Evolutionary conservation across 2,113 vertebrate species (phyloP).

Genomic region (Talpa occidentalis): DNA sequence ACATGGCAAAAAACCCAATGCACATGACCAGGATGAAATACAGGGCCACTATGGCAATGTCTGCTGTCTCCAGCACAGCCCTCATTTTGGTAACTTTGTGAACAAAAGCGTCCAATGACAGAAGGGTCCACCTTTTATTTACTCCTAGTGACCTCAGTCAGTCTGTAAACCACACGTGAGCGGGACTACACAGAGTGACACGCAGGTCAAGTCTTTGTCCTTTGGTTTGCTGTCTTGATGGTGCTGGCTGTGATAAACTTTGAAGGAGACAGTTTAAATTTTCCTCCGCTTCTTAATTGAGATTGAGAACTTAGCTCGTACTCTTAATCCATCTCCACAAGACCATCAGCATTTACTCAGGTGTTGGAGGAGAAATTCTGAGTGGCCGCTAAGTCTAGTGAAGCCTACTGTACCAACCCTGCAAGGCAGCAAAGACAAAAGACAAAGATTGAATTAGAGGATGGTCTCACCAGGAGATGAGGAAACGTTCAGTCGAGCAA

Average conservation of each 20-base stretch:
- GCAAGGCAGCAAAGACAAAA: slow-evolving; percentile 98
- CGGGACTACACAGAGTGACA: slow-evolving; percentile 87
- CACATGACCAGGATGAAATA: slow-evolving; percentile 97
- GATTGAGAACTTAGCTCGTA: slow-evolving; percentile 90
- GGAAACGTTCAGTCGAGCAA: slow-evolving; percentile 88
- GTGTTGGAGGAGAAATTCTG: slow-evolving; percentile 93
- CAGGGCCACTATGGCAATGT: slow-evolving; percentile 96
- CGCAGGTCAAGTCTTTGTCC: slow-evolving; percentile 91
- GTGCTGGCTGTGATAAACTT: slow-evolving; percentile 91
- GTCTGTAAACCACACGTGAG: slow-evolving; percentile 86
- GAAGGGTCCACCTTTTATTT: slow-evolving; percentile 74
- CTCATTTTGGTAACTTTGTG: slow-evolving; percentile 88
- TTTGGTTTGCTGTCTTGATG: slow-evolving; percentile 97
- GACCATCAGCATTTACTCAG: slow-evolving; percentile 93
- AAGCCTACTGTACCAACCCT: slow-evolving; percentile 96
- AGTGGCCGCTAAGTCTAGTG: slow-evolving; percentile 93
- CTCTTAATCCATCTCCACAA: slow-evolving; percentile 92
- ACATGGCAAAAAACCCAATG: slow-evolving; percentile 98
- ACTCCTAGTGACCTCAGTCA: slow-evolving; percentile 84
- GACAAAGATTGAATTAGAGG: slow-evolving; percentile 92
- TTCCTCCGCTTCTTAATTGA: slow-evolving; percentile 90
- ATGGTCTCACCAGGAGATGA: slow-evolving; percentile 85
- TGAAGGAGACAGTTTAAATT: slow-evolving; percentile 87
- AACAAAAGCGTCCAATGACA: slow-evolving; percentile 66
- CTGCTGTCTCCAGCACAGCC: slow-evolving; percentile 93